phyloP scores from a whole-genome alignment of 2,113 vertebrate genomes.

The Cyanocitta stelleri region DNA sequence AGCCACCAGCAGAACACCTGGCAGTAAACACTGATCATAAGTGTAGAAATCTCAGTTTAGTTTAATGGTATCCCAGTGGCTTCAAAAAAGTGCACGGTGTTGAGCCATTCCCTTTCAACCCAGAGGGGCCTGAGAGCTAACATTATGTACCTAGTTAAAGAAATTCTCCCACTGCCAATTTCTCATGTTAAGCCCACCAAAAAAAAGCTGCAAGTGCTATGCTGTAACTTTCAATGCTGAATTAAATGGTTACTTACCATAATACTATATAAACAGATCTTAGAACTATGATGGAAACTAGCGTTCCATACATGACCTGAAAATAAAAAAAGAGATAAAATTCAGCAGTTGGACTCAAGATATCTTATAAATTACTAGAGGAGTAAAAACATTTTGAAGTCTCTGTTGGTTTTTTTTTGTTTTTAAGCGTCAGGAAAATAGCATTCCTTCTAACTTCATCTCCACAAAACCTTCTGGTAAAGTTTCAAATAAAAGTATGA shows the following conservation, averaged over 20 bases:
- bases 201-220: not conserved
- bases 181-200: not conserved
- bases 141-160: not conserved
- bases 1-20: not conserved
- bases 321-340: not conserved
- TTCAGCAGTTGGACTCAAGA: not conserved
- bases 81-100: not conserved
- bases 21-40: not conserved
- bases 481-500: not conserved
- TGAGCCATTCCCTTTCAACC: not conserved
- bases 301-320: conserved; percentile 94
- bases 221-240: not conserved
- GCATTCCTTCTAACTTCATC: not conserved
- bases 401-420: not conserved
- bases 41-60: not conserved
- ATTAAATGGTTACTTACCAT: conserved; percentile 78
- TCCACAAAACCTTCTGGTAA: not conserved
- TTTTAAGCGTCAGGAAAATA: not conserved
- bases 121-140: not conserved
- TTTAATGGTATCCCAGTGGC: not conserved
- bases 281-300: conserved; percentile 88
- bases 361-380: not conserved
- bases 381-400: not conserved
- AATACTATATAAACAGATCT: conserved; percentile 94
- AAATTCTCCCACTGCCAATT: not conserved